These are phyloP conservation scores for Lutjanus argentimaculatus DNA, from an alignment of 2,797 vertebrate species.

Conservation along the genomic window DNA sequence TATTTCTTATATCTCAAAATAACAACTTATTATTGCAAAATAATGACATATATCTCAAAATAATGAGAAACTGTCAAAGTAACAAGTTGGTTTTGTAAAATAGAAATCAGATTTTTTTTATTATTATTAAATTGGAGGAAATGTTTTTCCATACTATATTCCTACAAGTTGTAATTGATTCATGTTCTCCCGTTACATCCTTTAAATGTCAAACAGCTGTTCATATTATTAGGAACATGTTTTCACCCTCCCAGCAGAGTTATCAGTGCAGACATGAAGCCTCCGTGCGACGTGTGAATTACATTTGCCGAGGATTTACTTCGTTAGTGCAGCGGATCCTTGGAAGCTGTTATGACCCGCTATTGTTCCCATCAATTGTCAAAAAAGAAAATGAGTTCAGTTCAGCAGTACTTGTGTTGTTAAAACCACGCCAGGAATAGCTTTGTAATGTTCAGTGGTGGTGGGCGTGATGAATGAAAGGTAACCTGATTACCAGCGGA, in stretches of 20 bases:
- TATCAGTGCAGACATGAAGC: constrained; percentile 57
- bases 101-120: too few species aligned
- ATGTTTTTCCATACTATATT: too few species aligned
- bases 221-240: constrained; percentile 5
- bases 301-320: constrained; percentile 40
- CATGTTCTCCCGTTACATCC: background rate
- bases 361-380: constrained; percentile 80
- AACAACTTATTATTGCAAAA: too few species aligned
- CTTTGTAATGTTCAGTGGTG: constrained; percentile 72
- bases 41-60: too few species aligned
- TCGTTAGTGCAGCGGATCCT: constrained; percentile 49
- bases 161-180: background rate
- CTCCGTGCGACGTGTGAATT: constrained; percentile 56
- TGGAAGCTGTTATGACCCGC: constrained; percentile 54
- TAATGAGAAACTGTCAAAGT: too few species aligned
- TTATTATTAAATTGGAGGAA: too few species aligned
- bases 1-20: too few species aligned
- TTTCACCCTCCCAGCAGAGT: background rate
- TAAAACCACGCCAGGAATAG: constrained; percentile 62
- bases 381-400: constrained; percentile 73
- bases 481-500: constrained; percentile 79
- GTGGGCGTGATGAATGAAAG: constrained; percentile 78
- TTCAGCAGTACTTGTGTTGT: constrained; percentile 72
- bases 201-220: constrained; percentile 28
- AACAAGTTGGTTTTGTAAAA: too few species aligned